phyloP scores from a whole-genome alignment of 2,113 vertebrate genomes.

The Tragulus kanchil region DNA sequence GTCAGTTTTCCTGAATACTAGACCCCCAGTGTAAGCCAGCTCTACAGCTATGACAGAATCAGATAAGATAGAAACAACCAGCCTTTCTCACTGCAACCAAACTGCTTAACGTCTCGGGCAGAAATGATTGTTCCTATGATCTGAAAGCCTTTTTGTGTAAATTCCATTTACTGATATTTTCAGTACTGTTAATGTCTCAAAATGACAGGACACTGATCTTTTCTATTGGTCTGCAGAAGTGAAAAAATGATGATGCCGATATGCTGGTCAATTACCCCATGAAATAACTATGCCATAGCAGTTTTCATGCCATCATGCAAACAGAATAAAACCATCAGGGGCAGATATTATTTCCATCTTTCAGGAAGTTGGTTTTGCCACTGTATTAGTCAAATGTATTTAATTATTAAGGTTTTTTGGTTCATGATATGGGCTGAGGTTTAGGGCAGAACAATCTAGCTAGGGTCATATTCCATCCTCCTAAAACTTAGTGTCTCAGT shows the following conservation, averaged over 20 bases:
- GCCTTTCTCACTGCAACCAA: background rate
- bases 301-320: background rate
- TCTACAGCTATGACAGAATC: background rate
- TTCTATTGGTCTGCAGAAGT: background rate
- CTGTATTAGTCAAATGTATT: constrained; percentile 36
- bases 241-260: background rate
- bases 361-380: constrained; percentile 30
- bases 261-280: background rate
- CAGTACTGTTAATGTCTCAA: background rate
- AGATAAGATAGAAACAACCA: background rate
- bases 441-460: background rate
- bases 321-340: background rate
- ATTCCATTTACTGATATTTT: background rate
- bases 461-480: background rate
- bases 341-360: background rate
- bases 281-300: background rate
- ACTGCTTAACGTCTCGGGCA: background rate
- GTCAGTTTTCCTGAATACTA: background rate
- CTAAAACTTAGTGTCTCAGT: background rate
- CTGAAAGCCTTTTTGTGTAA: background rate
- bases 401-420: constrained; percentile 29
- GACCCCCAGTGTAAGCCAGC: background rate
- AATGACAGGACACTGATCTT: background rate
- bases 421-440: background rate
- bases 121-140: background rate